These are phyloP conservation scores for Drosophila nigricruria DNA, from an alignment of 2,888 invertebrate species.

Conservation along the genomic window DNA sequence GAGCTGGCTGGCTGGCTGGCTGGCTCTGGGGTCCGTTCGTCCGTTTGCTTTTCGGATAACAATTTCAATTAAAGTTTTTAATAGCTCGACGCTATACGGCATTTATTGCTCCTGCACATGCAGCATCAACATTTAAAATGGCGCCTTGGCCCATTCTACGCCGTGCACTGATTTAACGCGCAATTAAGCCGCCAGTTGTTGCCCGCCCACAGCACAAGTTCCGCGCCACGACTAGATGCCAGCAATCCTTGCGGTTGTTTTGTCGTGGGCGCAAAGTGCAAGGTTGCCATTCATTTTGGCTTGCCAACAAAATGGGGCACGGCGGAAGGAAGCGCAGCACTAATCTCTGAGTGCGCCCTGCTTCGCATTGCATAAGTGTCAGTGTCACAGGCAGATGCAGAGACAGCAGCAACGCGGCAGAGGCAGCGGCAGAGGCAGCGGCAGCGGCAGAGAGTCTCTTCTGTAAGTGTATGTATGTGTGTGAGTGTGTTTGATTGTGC, in stretches of 20 bases:
- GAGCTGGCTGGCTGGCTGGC: constrained; percentile 26
- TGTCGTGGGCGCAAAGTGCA: constrained; percentile 74
- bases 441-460: constrained; percentile 2
- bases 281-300: constrained; percentile 75
- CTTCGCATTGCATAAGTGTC: constrained; percentile 74
- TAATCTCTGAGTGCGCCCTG: constrained; percentile 73
- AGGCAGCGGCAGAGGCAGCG: not conserved
- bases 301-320: constrained; percentile 44
- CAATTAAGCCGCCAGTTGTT: constrained; percentile 49
- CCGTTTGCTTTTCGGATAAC: constrained; percentile 41
- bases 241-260: constrained; percentile 67
- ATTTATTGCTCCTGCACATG: constrained; percentile 40
- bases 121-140: constrained; percentile 49
- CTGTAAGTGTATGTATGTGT: constrained; percentile 17
- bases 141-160: not conserved
- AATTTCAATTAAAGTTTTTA: constrained; percentile 67
- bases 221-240: constrained; percentile 7
- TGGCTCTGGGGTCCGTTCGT: constrained; percentile 2
- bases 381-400: constrained; percentile 55
- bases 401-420: not conserved
- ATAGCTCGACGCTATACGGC: constrained; percentile 40
- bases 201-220: constrained; percentile 14
- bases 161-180: constrained; percentile 37
- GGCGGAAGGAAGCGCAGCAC: constrained; percentile 72
- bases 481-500: constrained; percentile 23